Conservation (phyloP, 2,797 vertebrate species). For the Thamnophis elegans region DNA sequence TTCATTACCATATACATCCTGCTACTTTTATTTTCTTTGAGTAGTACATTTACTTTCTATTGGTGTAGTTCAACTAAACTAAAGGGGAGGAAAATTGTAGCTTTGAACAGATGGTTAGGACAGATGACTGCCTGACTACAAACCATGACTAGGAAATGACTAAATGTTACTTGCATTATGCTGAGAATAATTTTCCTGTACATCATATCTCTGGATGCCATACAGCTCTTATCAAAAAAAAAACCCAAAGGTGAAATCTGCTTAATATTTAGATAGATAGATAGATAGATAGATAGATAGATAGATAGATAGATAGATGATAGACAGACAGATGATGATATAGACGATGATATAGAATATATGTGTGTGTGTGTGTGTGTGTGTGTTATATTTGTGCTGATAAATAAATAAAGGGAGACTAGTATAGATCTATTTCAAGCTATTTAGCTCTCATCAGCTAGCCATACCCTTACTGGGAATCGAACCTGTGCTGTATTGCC, state of each 20-base stretch:
- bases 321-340: too few relatives aligned
- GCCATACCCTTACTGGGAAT: too few relatives aligned
- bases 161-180: slow-evolving; percentile 49
- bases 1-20: slow-evolving; percentile 50
- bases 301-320: too few relatives aligned
- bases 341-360: too few relatives aligned
- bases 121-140: slow-evolving; percentile 49
- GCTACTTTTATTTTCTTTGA: slow-evolving; percentile 53
- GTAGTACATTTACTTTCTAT: slow-evolving; percentile 57
- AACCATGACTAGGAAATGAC: slow-evolving; percentile 43
- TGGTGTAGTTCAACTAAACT: slow-evolving; percentile 59
- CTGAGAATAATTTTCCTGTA: slow-evolving; percentile 41
- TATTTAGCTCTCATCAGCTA: too few relatives aligned
- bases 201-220: neutral
- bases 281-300: too few relatives aligned
- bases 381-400: too few relatives aligned
- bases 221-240: slow-evolving; percentile 43
- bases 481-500: too few relatives aligned
- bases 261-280: neutral
- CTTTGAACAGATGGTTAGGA: slow-evolving; percentile 56
- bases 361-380: too few relatives aligned
- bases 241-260: neutral
- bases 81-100: slow-evolving; percentile 61
- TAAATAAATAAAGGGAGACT: too few relatives aligned
- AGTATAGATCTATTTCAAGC: too few relatives aligned